phyloP scores from a whole-genome alignment of 1,140 invertebrate genomes.

The Leptinotarsa undecemlineata region DNA sequence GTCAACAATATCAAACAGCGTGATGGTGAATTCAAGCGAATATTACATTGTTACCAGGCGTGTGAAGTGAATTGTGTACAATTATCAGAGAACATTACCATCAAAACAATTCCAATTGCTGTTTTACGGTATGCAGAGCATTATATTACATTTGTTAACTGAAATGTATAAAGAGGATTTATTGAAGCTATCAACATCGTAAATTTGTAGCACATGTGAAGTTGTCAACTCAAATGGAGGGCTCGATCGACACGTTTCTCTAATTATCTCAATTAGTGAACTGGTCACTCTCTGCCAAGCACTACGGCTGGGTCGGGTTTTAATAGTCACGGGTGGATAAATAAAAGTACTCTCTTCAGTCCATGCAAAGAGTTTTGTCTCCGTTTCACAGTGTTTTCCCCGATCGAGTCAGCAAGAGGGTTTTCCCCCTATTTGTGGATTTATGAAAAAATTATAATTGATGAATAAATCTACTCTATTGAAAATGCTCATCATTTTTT shows the following conservation, averaged over 20 bases:
- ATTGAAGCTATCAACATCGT: conserved; percentile 54
- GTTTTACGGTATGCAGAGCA: conserved; percentile 34
- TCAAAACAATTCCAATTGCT: conserved; percentile 36
- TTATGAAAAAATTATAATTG: too few species aligned
- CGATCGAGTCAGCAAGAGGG: too few species aligned
- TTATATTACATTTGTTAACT: conserved; percentile 53
- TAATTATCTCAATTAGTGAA: conserved; percentile 55
- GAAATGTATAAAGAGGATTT: conserved; percentile 53
- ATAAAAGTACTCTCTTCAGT: neutral
- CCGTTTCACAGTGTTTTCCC: too few species aligned
- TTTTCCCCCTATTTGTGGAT: too few species aligned
- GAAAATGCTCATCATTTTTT: too few species aligned
- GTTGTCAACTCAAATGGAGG: conserved; percentile 52
- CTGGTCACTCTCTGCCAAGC: conserved; percentile 42
- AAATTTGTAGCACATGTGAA: conserved; percentile 54
- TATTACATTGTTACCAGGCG: too few species aligned
- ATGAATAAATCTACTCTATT: too few species aligned
- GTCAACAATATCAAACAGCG: too few species aligned
- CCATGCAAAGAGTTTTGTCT: too few species aligned
- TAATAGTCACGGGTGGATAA: conserved; percentile 1
- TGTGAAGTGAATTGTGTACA: neutral
- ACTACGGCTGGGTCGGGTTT: conserved; percentile 22
- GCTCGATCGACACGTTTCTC: conserved; percentile 52
- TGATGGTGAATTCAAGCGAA: too few species aligned
- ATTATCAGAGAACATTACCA: conserved; percentile 22